Evolutionary conservation across 1,140 invertebrate species (phyloP), one percentile per base, ranked within the genome.

Genomic region (Papilio machaon): DNA sequence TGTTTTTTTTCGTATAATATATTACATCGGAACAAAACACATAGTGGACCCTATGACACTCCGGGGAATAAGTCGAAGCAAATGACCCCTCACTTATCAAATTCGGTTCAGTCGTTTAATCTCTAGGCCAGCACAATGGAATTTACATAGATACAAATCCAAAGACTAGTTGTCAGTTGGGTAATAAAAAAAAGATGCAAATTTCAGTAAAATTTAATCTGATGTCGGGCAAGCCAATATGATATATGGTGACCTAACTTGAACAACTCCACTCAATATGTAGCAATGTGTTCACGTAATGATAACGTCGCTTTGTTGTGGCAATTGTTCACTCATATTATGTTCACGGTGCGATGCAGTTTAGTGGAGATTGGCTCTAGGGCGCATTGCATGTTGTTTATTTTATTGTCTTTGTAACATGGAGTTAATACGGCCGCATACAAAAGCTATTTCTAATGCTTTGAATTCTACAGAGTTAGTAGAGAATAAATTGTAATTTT

Each of bases 341-440:
- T 82, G 74, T 82, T 85, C 80, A 84, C 74, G 83, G 76, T 79
- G 76, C 60, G 80, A 73, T 81, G 81, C 43, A 84, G 82, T 87
- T 88, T 84, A 86, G 85, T 82, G 82, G 80, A 82, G 86, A 90
- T 89, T 87, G 84, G 85, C 84, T 88, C 81, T 84, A 85, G 80
- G 76, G 79, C 82, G 82, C 75, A 75, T 49, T 70, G 81, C 77
- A 88, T 86, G 86, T 67, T 67, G 64, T 67, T 67, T 67, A 67
- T 60, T 60, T 23, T 64, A 30, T 67, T 67, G 64, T 67, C 23
- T 67, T 67, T 67, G 64, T 67, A 67, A 82, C 73, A 80, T 82
- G 64, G 82, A 82, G 79, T 85, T 83, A 84, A 86, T 86, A 80
- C 80, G 46, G 67, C 67, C 43, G 77, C 76, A 64, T 75, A 87